Percentiles rank a stretch among this genome's conserved stretches.
These are phyloP conservation scores for Drosophila kurseongensis DNA, from an alignment of 1,140 invertebrate genomes.

Conservation along the genomic window DNA sequence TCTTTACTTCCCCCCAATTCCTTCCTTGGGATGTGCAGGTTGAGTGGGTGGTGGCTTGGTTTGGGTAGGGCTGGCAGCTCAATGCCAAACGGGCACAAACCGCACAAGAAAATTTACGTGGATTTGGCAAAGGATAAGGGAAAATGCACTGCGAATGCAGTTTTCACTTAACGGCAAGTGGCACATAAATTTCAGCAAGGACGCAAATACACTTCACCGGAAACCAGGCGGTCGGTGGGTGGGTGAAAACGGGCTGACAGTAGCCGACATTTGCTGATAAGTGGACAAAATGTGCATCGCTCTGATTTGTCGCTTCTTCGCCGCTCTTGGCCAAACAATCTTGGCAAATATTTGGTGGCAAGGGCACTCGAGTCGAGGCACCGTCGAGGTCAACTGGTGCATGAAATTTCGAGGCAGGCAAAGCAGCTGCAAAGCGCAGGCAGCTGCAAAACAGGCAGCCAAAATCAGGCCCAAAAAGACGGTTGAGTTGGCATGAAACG, in stretches of 20 bases:
- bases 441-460: conserved; percentile 19
- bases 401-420: conserved; percentile 44
- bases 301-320: conserved; percentile 16
- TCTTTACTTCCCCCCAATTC: conserved; percentile 14
- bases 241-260: conserved; percentile 12
- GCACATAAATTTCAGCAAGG: conserved; percentile 78
- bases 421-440: conserved; percentile 38
- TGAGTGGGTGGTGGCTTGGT: conserved; percentile 12
- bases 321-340: conserved; percentile 36
- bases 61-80: conserved; percentile 16
- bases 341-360: conserved; percentile 57
- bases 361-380: conserved; percentile 46
- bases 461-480: conserved; percentile 27
- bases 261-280: conserved; percentile 54
- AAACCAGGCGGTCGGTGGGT: not conserved
- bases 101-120: conserved; percentile 40
- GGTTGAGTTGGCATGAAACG: conserved; percentile 6
- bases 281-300: conserved; percentile 63
- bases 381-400: conserved; percentile 56
- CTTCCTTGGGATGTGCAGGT: conserved; percentile 33
- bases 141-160: conserved; percentile 49
- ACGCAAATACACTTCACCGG: conserved; percentile 43
- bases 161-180: conserved; percentile 77
- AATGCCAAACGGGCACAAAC: conserved; percentile 45
- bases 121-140: conserved; percentile 3